A percentile compares a stretch with the other conserved stretches of the same genome.
phyloP scores from a whole-genome alignment of 2,888 invertebrate genomes.

The Drosophila pseudotakahashii region DNA sequence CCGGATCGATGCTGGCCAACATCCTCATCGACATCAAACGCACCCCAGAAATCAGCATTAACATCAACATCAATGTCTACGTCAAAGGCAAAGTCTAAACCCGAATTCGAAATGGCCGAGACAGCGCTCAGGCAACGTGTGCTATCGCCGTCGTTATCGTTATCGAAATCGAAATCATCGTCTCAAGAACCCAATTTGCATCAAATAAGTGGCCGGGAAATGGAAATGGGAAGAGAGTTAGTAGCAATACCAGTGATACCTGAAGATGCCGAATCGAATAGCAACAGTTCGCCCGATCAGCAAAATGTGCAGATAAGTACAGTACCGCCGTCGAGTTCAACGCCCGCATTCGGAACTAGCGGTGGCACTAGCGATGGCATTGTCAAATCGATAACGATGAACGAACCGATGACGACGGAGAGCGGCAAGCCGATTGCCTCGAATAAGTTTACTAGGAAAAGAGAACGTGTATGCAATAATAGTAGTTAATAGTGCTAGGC shows the following conservation, averaged over 20 bases:
- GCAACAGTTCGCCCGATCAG: constrained; percentile 60
- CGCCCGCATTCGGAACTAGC: constrained; percentile 15
- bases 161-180: constrained; percentile 29
- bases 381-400: constrained; percentile 39
- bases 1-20: constrained; percentile 35
- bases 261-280: constrained; percentile 71
- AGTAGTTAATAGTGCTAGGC: constrained; percentile 74
- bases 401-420: constrained; percentile 37
- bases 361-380: constrained; percentile 23
- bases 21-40: constrained; percentile 3
- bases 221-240: constrained; percentile 7
- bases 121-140: constrained; percentile 62
- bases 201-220: constrained; percentile 28
- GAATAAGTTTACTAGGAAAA: constrained; percentile 84
- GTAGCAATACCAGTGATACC: constrained; percentile 63
- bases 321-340: constrained; percentile 44
- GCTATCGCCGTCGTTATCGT: constrained; percentile 43
- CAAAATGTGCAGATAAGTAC: constrained; percentile 18
- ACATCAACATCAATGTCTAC: constrained; percentile 25
- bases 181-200: constrained; percentile 24
- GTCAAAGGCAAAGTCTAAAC: constrained; percentile 45
- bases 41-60: constrained; percentile 37
- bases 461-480: constrained; percentile 83
- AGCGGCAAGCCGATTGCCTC: constrained; percentile 18
- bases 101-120: constrained; percentile 44